Base-by-base conservation (phyloP, 2,113 vertebrate species). In the Pituophis catenifer region DNA sequence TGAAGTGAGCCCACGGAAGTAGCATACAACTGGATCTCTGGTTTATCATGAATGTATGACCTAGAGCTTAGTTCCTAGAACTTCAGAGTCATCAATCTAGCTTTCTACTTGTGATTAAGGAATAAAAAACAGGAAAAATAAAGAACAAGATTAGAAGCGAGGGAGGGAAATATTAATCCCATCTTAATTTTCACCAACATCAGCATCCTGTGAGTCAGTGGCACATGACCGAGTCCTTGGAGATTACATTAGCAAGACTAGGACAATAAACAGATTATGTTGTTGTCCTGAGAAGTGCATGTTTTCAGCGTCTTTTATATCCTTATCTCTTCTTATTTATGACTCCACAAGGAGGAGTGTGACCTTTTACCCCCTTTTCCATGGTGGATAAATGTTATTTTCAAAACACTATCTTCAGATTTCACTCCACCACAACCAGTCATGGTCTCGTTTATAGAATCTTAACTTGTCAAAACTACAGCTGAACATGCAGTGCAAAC, bases 251-350 rank as follows among this genome's bases (percentile, higher is more conserved):
- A 96, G 95, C 89, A 93, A 95, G 90, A 93, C 88, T 17, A 94
- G 95, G 93, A 96, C 94, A 92, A 1, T 8, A 57, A 95, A 93
- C 93, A 95, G 95, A 94, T 89, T 94, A 92, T 89, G 53, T 87
- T 94, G 95, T 94, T 0, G 26, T 93, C 93, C 91, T 92, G 91
- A 3, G 0, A 0, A 96, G 97, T 95, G 90, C 91, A 94, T 58
- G 0, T 88, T 88, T 96, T 96, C 97, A 95, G 97, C 95, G 95
- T 85, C 95, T 95, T 97, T 95, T 81, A 93, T 95, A 94, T 94
- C 92, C 59, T 96, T 97, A 97, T 97, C 97, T 96, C 0, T 44
- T 65, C 59, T 91, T 96, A 93, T 96, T 97, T 97, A 95, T 94
- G 94, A 62, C 91, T 97, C 95, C 94, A 93, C 59, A 89, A 95